Evolutionary conservation across 2,888 invertebrate genomes (phyloP), one percentile per base, ranked within the genome.

Genomic region (Timema cristinae): DNA sequence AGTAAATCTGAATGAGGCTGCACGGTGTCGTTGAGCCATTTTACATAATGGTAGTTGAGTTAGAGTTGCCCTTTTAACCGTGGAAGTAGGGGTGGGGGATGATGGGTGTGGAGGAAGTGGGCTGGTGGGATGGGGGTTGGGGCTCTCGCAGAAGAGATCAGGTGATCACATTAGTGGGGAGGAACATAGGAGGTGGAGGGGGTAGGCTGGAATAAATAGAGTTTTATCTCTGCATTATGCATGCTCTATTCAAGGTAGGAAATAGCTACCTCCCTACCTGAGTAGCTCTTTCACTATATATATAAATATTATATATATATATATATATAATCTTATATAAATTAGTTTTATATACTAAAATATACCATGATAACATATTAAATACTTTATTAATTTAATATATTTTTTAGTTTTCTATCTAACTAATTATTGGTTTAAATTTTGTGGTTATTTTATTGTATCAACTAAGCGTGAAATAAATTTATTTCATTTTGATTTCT

Each of bases 41-140:
- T 63, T 63, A 63, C 63, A 63, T 63, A 63, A 63, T 63, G 63
- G 47, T 32, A 63, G 63, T 63, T 63, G 63, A 63, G 63, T 63
- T 63, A 63, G 63, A 63, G 63, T 63, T 63, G 63, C 63, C 48
- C 63, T 63, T 47, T 63, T 47, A 32, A 63, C 63, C 47, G 63
- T 15, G 63, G 48, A 11, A 63, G 63, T 32, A 63, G 32, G 32
- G 32, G 32, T 2, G 32, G 32, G 32, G 32, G 1, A 32, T 32
- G 32, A 32, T 32, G 32, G 32, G 32, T 32, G 32, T 32, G 4
- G 32, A 32, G 32, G 32, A 32, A 32, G 32, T 32, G 32, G 32
- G 32, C 32, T 4, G 32, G 32, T 32, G 32, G 32, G 32, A 32
- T 32, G 32, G 32, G 32, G 32, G 32, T 1, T 1, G 32, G 32